Evolutionary conservation across 2,797 vertebrate genomes (phyloP).

Genomic region (Phrynocephalus guinanensis): DNA sequence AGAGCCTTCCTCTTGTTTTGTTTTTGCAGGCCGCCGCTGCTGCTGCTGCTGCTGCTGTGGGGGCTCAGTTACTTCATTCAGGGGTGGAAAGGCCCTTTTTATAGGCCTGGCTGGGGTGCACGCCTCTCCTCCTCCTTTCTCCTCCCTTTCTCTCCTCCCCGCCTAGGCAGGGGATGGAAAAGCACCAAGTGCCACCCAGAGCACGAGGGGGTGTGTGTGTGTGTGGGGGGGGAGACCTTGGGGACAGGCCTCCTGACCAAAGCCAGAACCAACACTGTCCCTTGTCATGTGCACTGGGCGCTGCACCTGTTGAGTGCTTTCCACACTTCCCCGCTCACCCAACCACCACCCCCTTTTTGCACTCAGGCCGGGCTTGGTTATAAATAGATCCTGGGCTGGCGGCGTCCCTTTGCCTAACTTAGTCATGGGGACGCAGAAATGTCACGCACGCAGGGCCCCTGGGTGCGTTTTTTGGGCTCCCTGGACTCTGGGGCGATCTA

Average conservation of each 20-base stretch:
- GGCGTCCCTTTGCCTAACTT: conserved; percentile 77
- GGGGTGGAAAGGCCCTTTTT: conserved; percentile 78
- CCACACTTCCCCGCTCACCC: background rate
- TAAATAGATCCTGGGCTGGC: conserved; percentile 68
- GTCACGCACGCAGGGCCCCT: conserved; percentile 38
- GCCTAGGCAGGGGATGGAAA: background rate
- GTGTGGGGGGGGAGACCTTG: no score
- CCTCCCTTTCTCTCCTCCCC: conserved; percentile 55
- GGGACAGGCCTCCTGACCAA: no score
- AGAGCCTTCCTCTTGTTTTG: no score
- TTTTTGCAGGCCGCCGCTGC: no score
- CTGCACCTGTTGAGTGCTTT: conserved; percentile 67
- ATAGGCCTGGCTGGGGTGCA: conserved; percentile 66
- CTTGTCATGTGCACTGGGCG: conserved; percentile 32
- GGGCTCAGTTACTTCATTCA: conserved; percentile 87
- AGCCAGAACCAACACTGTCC: no score
- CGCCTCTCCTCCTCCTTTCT: background rate
- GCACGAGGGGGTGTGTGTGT: background rate
- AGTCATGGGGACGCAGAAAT: conserved; percentile 68
- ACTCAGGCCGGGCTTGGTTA: background rate
- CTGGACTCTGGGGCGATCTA: background rate
- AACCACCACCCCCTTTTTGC: background rate
- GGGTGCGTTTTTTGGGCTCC: background rate
- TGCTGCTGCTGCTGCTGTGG: accelerated
- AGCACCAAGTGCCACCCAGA: conserved; percentile 53